These are phyloP conservation scores for Channa striata DNA, from an alignment of 2,797 vertebrate genomes.

Conservation along the genomic window DNA sequence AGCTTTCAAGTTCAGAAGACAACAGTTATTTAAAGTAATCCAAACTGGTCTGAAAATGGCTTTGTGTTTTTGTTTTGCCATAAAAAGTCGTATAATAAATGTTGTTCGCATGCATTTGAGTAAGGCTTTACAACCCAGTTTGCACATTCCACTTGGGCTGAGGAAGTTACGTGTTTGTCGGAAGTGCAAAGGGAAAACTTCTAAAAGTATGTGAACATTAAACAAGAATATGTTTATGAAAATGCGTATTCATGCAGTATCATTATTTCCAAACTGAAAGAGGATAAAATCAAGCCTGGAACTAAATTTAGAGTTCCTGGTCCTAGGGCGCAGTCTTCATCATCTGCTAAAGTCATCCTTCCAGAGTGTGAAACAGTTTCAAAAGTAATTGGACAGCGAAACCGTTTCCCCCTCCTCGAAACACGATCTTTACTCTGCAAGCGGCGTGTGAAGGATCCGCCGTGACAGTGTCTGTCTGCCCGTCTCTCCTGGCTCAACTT, in stretches of 20 bases:
- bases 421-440: slow-evolving; percentile 53
- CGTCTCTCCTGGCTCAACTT: slow-evolving; percentile 62
- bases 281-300: slow-evolving; percentile 61
- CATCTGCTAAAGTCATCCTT: slow-evolving; percentile 53
- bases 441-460: slow-evolving; percentile 47
- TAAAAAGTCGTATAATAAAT: slow-evolving; percentile 78
- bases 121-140: slow-evolving; percentile 84
- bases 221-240: slow-evolving; percentile 61
- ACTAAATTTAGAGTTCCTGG: slow-evolving; percentile 51
- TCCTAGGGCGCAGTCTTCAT: slow-evolving; percentile 55
- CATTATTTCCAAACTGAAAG: slow-evolving; percentile 55
- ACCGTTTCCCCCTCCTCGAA: slow-evolving; percentile 26
- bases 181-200: slow-evolving; percentile 73
- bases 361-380: slow-evolving; percentile 43
- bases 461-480: slow-evolving; percentile 38
- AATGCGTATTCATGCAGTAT: slow-evolving; percentile 75
- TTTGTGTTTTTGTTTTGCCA: slow-evolving; percentile 66
- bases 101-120: slow-evolving; percentile 77
- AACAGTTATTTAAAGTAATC: slow-evolving; percentile 55
- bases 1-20: slow-evolving; percentile 62
- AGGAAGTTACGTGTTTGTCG: slow-evolving; percentile 67
- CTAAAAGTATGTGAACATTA: slow-evolving; percentile 59
- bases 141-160: slow-evolving; percentile 72
- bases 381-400: slow-evolving; percentile 54
- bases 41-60: slow-evolving; percentile 74